Evolutionary conservation across 2,113 vertebrate genomes (phyloP).

Genomic region (Eidolon helvum): DNA sequence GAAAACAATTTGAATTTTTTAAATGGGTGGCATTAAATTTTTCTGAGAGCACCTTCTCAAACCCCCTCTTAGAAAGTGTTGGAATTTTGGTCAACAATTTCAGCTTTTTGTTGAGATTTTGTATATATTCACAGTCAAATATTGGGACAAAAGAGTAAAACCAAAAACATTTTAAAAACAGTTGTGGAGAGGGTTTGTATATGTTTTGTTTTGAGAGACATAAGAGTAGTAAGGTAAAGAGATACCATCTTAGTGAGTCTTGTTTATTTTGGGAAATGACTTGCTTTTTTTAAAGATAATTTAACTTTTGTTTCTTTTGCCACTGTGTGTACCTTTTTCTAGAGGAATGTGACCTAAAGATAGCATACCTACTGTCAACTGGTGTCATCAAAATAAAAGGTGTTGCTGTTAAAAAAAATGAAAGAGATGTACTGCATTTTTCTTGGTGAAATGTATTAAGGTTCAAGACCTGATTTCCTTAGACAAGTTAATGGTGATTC

Average conservation of each 20-base stretch:
- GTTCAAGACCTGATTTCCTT: neutral
- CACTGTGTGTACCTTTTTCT: conserved; percentile 32
- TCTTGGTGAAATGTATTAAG: neutral
- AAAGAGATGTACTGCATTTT: neutral
- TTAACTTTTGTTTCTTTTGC: conserved; percentile 25
- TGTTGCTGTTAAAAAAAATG: neutral
- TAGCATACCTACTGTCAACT: conserved; percentile 4
- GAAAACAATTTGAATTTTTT: conserved; percentile 43
- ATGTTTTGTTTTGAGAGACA: neutral
- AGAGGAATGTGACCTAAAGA: conserved; percentile 44
- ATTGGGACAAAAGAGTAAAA: conserved; percentile 19
- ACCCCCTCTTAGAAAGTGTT: neutral
- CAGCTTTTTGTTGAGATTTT: conserved; percentile 17
- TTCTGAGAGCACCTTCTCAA: neutral
- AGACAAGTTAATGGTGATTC: neutral
- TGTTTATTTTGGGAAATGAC: conserved; percentile 7
- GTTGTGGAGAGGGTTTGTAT: neutral
- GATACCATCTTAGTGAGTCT: neutral
- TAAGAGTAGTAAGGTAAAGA: neutral
- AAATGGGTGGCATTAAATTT: neutral
- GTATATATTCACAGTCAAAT: neutral
- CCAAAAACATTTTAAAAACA: neutral
- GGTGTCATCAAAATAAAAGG: conserved; percentile 31
- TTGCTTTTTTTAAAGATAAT: conserved; percentile 48
- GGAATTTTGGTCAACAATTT: conserved; percentile 32